Base-by-base conservation (phyloP, 2,888 invertebrate species). In the Phorcus lineatus region DNA sequence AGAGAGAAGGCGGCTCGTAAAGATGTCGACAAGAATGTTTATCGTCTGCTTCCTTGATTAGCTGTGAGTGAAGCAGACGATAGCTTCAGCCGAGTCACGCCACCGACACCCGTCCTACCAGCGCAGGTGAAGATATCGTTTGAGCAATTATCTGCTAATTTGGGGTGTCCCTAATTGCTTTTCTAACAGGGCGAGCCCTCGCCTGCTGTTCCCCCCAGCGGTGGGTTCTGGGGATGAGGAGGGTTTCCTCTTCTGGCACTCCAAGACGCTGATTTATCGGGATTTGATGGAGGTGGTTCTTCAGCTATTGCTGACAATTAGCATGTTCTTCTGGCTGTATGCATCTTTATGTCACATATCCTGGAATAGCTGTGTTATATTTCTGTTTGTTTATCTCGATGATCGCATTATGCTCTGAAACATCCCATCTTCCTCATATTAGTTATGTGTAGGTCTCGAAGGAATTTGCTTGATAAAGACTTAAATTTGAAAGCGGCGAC, bases 111-210 rank as follows among this genome's bases (percentile, higher is more conserved):
- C 40, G 36, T 70, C 36, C 70, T 36, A 16, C 36, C n/a, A 36
- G 70, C 70, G 24, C 70, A 70, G 70, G 70, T 70, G 70, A 70
- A 40, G 40, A n/a, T 70, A 31, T 70, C 70, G 40, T 40, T 40
- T 17, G 11, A 40, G 31, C 40, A 70, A 70, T 36, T 70, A 70
- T 70, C 70, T 36, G 70, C 70, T 70, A 70, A 70, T 70, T 70
- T 70, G 70, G 70, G 70, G 70, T 70, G 40, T 70, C 70, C 28
- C 70, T 70, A 70, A 70, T 70, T 70, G 70, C 70, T 36, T 17
- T 36, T 70, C 70, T 31, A 70, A 40, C 70, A 36, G 28, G 36
- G 70, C 40, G 36, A 36, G 70, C 19, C 19, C 19, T 13, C 70
- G 2, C 70, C 70, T 19, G 70, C 36, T 17, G 70, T 19, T 31